Evolutionary conservation across 2,888 invertebrate genomes (phyloP), one percentile per base, ranked within the genome.

Genomic region (Drosophila subsilvestris): DNA sequence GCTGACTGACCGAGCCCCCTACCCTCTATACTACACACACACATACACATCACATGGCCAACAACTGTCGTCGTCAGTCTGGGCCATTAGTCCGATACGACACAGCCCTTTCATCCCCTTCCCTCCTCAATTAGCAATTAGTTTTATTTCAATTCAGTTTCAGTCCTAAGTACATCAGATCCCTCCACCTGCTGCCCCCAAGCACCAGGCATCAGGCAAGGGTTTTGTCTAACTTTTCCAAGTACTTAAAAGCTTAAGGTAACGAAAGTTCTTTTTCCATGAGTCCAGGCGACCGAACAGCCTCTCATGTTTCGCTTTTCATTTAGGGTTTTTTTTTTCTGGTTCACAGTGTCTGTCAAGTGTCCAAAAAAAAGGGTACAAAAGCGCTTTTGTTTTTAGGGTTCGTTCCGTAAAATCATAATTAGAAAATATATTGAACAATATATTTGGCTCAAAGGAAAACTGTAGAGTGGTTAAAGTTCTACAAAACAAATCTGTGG

Each of bases 191-290:
- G 42, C 32, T 12, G 29, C 20, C 48, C 51, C 32, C 10, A 4
- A 32, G 12, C 50, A 53, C 22, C 32, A 12, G 25, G 17, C 48
- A n/a, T 43, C 51, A 57, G 53, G 42, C 59, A 22, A 63, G 43
- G 70, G 55, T 56, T 72, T 73, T 63, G 49, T 63, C 56, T 29
- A 70, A 79, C 79, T 82, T 82, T 74, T 32, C 67, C 62, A 79
- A 82, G 83, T 86, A 86, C 86, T 88, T 88, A 88, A 74, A 53
- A 73, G 86, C 88, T 83, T 86, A 79, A 82, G 75, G 77, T 72
- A 70, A 47, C 14, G 42, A 73, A 73, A 85, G 55, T 71, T 80
- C 72, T 43, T 56, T 61, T 20, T 37, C 37, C 37, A n/a, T 7
- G 51, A 63, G 73, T 67, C 63, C 53, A 29, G 63, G 32, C 14